Base-by-base conservation (phyloP, 2,113 vertebrate species). In the Arvicanthis niloticus region DNA sequence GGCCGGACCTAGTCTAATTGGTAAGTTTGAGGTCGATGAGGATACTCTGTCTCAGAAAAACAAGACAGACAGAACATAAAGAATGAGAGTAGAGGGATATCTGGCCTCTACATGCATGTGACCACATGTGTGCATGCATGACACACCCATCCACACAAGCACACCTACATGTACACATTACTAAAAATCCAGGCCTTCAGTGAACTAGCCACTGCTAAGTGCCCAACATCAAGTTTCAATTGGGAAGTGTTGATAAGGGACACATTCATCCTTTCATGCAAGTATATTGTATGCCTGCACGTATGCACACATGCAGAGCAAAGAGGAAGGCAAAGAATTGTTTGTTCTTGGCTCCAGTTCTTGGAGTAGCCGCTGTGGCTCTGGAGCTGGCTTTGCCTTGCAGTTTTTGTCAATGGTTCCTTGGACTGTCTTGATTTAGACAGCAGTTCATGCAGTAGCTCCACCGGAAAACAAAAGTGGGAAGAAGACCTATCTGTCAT, bases 161-260 rank as follows among this genome's bases (percentile, higher is more conserved):
- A 45, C 40, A 67, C 7, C 56, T 60, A 24, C 12, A 84, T 42
- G 60, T 1, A 60, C 22, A 84, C 37, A 42, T 10, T 88, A n/a
- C 67, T 37, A 85, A 96, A 95, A 60, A 56, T 51, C 90, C 62
- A 91, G 31, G 48, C 75, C 48, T 84, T 89, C 17, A 34, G 17
- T 60, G 81, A 40, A 93, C 56, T 37, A 81, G 56, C 42, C 45
- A 93, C 45, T 6, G 67, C 82, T 53, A 81, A 88, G 12, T 40
- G 37, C 76, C 76, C 81, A 53, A 78, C 78, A 77, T 48, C 51
- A 72, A 80, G 13, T 84, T 84, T 42, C 22, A 84, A 42, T 29
- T 60, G n/a, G n/a, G 22, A 62, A 62, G 81, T 42, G 56, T 42
- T 82, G 37, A 40, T 16, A 60, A n/a, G 78, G 22, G 21, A 82